Percentiles rank a stretch among this genome's conserved stretches.
Conservation (phyloP, 2,797 vertebrate species). For the Hippoglossus hippoglossus region DNA sequence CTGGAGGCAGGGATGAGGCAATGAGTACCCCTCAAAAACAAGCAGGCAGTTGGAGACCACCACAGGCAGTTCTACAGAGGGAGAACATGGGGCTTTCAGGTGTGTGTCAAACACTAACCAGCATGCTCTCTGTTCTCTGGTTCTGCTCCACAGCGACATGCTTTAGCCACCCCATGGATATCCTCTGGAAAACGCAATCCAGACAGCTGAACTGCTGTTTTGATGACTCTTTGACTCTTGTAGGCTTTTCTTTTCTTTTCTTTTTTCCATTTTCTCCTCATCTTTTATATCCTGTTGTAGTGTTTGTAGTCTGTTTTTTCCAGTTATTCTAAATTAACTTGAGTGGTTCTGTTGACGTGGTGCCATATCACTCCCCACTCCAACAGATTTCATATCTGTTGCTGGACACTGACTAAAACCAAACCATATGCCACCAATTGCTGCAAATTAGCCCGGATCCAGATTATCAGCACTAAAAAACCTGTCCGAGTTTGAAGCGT, state of each 20-base stretch:
- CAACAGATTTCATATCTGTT: conserved; percentile 79
- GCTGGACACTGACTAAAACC: conserved; percentile 71
- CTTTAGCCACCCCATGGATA: conserved; percentile 64
- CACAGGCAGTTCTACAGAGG: conserved; percentile 79
- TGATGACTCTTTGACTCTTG: conserved; percentile 49
- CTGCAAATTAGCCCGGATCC: conserved; percentile 76
- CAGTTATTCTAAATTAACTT: conserved; percentile 46
- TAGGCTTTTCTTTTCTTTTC: conserved; percentile 19
- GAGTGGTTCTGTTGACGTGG: conserved; percentile 42
- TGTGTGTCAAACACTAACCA: conserved; percentile 80
- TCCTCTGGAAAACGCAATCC: conserved; percentile 53
- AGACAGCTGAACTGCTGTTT: conserved; percentile 58
- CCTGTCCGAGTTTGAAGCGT: conserved; percentile 80
- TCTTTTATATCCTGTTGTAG: conserved; percentile 3
- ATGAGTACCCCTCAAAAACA: conserved; percentile 84
- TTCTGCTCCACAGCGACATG: conserved; percentile 65
- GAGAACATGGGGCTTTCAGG: conserved; percentile 79
- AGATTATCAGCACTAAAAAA: conserved; percentile 83
- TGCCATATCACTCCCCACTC: conserved; percentile 39
- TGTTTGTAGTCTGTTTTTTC: conserved; percentile 13
- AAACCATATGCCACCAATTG: conserved; percentile 82
- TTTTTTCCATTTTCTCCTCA: not conserved
- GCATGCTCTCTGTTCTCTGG: conserved; percentile 66
- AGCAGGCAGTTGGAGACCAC: conserved; percentile 83
- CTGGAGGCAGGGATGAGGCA: conserved; percentile 85